Percentiles rank a stretch among this genome's conserved stretches.
Evolutionary conservation across 92 coral and sea anemone species (phyloP).

Genomic region (Palythoa heliodiscus): DNA sequence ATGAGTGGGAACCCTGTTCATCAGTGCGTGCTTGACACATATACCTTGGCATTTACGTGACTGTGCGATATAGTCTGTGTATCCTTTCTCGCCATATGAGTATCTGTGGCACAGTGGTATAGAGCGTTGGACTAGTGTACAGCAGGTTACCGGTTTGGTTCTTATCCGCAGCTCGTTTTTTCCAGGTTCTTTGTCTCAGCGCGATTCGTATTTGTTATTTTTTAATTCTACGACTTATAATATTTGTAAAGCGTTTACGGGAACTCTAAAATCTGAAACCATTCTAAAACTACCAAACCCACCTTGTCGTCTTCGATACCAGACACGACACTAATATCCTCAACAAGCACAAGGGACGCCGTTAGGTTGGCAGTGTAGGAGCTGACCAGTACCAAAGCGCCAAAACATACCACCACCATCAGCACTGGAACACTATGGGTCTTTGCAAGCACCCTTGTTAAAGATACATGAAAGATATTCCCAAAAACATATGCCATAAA

Average conservation of each 20-base stretch:
- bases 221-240: neutral
- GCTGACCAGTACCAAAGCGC: slow-evolving; percentile 78
- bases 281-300: neutral
- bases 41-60: no score
- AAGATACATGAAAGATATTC: slow-evolving; percentile 85
- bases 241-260: no score
- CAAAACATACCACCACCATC: slow-evolving; percentile 81
- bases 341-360: slow-evolving; percentile 83
- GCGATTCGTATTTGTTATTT: no score
- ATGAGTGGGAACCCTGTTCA: no score
- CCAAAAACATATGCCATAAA: slow-evolving; percentile 87
- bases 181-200: no score
- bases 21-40: no score
- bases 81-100: no score
- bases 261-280: neutral
- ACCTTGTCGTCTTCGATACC: slow-evolving; percentile 88
- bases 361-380: slow-evolving; percentile 93
- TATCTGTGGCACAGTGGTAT: no score
- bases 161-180: no score
- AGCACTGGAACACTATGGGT: slow-evolving; percentile 81
- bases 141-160: no score
- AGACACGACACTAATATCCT: slow-evolving; percentile 65
- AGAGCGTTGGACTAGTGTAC: no score
- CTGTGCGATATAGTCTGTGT: no score
- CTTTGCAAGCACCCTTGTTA: slow-evolving; percentile 78